Evolutionary conservation across 2,113 vertebrate species (phyloP), one percentile per base, ranked within the genome.

Genomic region (Phyllostomus discolor): DNA sequence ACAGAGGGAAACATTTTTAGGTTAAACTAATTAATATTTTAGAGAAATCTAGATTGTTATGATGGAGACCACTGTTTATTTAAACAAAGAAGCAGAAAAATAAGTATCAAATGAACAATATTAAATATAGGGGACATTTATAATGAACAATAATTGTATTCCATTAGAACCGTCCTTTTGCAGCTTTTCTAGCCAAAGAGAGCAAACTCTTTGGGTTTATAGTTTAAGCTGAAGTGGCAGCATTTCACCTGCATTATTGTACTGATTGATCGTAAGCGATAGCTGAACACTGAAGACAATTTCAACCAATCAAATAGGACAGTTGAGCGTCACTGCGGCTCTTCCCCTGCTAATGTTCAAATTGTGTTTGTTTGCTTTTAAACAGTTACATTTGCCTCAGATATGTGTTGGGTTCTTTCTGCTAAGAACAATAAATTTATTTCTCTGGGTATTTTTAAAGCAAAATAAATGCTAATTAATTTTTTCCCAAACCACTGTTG

Each of bases 1-100:
- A 70, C 11, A 48, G 31, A 76, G 43, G 41, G 10, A 96, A 93
- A 83, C 20, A 84, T 70, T 93, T 97, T 94, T 80, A 73, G 31
- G 48, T 84, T 93, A 91, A 90, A 84, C 41, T 88, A 97, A 97
- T 96, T 96, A 96, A 93, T 91, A 91, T 96, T 96, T 95, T 84
- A 93, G 93, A 95, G 62, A 96, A 94, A 93, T 91, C 19, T 33
- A 95, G n/a, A 28, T 57, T 97, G 38, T 87, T 93, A 54, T 82
- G 62, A 48, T 93, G 75, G 48, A 91, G 72, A 89, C 14, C 26
- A 83, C 50, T 82, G 19, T 67, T 90, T 92, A 22, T 57, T 96
- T 90, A 93, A 93, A 84, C 14, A 83, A 88, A 93, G 28, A 92
- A 83, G 17, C 38, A 91, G 69, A 95, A 86, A 76, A 59, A 86